Conservation (phyloP, 2,797 vertebrate species). For the Pempheris klunzingeri region DNA sequence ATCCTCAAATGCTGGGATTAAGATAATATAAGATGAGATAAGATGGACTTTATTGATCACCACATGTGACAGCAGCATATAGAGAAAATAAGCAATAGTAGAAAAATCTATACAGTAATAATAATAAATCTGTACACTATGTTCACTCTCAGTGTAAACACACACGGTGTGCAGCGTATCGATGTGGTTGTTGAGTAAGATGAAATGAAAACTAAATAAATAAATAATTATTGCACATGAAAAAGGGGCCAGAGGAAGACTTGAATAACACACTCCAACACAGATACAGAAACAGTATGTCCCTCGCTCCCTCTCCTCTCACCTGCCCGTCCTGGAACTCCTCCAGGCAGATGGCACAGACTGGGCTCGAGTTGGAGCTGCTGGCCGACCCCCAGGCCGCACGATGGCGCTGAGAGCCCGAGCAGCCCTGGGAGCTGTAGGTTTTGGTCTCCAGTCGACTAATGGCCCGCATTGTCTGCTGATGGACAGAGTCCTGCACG, state of each 20-base stretch:
- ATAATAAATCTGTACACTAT: too few species aligned
- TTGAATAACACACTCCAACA: too few species aligned
- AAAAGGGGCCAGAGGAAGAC: neutral
- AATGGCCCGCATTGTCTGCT: conserved; percentile 94
- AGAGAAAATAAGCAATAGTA: too few species aligned
- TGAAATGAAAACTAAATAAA: too few species aligned
- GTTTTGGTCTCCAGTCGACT: conserved; percentile 90
- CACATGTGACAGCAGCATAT: too few species aligned
- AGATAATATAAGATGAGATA: too few species aligned
- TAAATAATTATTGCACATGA: too few species aligned
- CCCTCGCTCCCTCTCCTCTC: conserved; percentile 29
- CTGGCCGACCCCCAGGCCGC: conserved; percentile 88
- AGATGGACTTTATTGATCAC: too few species aligned
- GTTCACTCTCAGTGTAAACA: too few species aligned
- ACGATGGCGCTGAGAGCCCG: conserved; percentile 78
- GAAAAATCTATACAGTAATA: too few species aligned
- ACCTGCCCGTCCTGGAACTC: conserved; percentile 98
- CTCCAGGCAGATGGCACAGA: conserved; percentile 97
- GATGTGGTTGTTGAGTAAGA: too few species aligned
- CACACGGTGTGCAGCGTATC: too few species aligned
- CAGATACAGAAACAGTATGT: neutral
- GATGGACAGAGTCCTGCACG: conserved; percentile 91
- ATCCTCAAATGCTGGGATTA: conserved; percentile 91
- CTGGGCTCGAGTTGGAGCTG: conserved; percentile 92
- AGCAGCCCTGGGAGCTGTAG: conserved; percentile 87